Base-by-base conservation (phyloP, 2,888 invertebrate genomes). In the Aspidiotus destructor region DNA sequence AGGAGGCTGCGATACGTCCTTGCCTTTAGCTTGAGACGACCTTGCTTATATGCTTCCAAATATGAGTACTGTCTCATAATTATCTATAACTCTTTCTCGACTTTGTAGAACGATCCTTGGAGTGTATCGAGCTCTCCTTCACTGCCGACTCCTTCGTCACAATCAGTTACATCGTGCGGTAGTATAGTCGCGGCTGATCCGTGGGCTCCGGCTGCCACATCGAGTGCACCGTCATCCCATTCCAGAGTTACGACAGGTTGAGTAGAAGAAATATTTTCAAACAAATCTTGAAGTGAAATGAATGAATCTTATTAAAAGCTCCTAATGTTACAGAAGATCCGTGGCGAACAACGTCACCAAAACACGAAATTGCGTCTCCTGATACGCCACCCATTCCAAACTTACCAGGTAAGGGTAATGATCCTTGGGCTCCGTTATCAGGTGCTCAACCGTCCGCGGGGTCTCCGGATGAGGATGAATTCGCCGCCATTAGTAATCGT, bases 401-500 rank as follows among this genome's bases (percentile, higher is more conserved):
- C 42, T 73, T 74, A 13, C 76, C 76, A 60, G 10, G n/a, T 13
- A 61, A 62, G 55, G 54, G 41, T 57, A 54, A n/a, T 13, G 82
- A 83, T 74, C 83, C 83, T 8, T 83, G 83, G 83, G 80, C 81
- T 41, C 80, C 80, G 0, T 64, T 70, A 13, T 63, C 70, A 7
- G 73, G 73, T 16, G 69, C 72, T 69, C 72, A 71, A 61, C 15
- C 40, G 9, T 41, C 62, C 8, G 15, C 62, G 2, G 42, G 9
- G n/a, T 61, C 57, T 40, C 44, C 41, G 73, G 73, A 72, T 75
- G 73, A 71, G 70, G 91, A 92, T 77, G 92, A 92, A 77, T 92
- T 92, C 79, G 92, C 92, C 78, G 84, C 88, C 72, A 85, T 92
- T 72, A 88, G 88, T 70, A 90, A 90, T 80, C 84, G 92, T 65